A percentile compares a stretch with the other conserved stretches of the same genome.
phyloP scores from a whole-genome alignment of 1,140 invertebrate genomes.

The Theocolax elegans region DNA sequence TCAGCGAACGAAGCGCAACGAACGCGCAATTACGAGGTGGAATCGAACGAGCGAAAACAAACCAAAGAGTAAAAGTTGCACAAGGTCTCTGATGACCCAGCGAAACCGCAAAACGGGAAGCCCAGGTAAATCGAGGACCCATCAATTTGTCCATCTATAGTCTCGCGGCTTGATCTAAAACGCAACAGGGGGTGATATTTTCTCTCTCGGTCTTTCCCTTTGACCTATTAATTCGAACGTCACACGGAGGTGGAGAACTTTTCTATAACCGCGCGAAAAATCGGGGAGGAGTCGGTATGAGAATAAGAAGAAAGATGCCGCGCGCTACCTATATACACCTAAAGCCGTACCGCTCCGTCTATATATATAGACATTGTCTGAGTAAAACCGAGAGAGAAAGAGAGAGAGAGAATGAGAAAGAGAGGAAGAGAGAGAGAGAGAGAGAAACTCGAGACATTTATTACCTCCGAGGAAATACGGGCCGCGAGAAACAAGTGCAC shows the following conservation, averaged over 20 bases:
- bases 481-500: conserved; percentile 21
- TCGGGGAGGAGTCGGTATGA: background rate
- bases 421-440: background rate
- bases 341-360: background rate
- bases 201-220: no score
- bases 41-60: background rate
- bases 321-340: background rate
- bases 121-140: no score
- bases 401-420: background rate
- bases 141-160: no score
- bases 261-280: background rate
- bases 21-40: background rate
- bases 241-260: no score
- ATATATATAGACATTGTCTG: background rate
- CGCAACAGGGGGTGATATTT: no score
- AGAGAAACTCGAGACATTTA: conserved; percentile 18
- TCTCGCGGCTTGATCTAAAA: no score
- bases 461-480: conserved; percentile 27
- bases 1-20: background rate
- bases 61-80: background rate
- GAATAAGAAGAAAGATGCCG: conserved; percentile 28
- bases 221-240: no score
- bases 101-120: no score
- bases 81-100: no score
- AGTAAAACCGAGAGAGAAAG: background rate